Conservation (phyloP, 2,888 invertebrate species). For the Dyspetes luteomarginatus region DNA sequence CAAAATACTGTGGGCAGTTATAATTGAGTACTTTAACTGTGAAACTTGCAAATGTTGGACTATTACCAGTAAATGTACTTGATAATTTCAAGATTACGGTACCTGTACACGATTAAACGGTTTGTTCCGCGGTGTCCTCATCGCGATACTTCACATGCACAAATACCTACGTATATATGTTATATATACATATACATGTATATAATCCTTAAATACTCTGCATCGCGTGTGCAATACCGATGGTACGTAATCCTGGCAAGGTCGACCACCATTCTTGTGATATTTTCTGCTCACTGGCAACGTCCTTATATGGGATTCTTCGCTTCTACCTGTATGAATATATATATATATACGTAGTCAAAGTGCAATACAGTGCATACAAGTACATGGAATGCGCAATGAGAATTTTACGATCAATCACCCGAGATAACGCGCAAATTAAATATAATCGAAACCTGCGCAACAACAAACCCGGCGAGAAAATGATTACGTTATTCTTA, state of each 20-base stretch:
- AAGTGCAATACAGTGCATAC: neutral
- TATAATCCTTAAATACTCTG: neutral
- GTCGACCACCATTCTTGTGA: conserved; percentile 53
- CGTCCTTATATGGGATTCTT: conserved; percentile 50
- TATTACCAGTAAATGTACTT: conserved; percentile 11
- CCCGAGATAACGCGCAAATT: neutral
- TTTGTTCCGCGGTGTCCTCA: neutral
- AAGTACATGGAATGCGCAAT: neutral
- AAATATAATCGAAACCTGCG: neutral
- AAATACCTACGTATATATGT: neutral
- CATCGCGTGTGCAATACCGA: conserved; percentile 51
- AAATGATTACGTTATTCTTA: conserved; percentile 27
- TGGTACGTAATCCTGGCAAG: conserved; percentile 45
- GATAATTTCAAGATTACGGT: conserved; percentile 38
- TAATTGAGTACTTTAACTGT: neutral
- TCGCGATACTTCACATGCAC: neutral
- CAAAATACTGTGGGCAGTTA: neutral
- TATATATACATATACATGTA: neutral
- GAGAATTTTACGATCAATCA: neutral
- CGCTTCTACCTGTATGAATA: neutral
- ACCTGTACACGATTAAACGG: conserved; percentile 22
- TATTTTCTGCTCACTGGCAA: conserved; percentile 23
- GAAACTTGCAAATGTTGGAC: neutral
- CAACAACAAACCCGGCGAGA: conserved; percentile 3
- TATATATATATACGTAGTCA: neutral